Evolutionary conservation across 2,797 vertebrate species (phyloP).

Genomic region (Silurus aristotelis): DNA sequence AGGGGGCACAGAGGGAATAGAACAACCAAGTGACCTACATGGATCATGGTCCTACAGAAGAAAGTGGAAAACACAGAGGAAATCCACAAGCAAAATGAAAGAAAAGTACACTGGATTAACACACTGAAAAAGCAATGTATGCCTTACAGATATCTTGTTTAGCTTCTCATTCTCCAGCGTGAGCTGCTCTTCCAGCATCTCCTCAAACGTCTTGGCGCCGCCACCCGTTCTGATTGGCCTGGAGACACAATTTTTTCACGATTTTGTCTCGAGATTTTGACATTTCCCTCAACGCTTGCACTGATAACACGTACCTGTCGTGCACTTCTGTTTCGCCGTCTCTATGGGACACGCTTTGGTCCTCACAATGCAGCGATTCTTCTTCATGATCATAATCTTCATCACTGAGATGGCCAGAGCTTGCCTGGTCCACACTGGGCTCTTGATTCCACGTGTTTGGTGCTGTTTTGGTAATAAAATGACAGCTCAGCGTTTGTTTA

Average conservation of each 20-base stretch:
- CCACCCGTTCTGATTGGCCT: constrained; percentile 86
- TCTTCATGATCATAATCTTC: constrained; percentile 26
- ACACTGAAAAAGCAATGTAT: background rate
- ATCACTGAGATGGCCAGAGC: constrained; percentile 10
- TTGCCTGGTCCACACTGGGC: constrained; percentile 15
- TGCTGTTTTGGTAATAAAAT: constrained; percentile 42
- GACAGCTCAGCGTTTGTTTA: background rate
- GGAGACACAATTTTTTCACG: background rate
- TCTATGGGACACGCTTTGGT: constrained; percentile 24
- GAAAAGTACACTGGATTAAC: background rate
- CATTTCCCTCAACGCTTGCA: background rate
- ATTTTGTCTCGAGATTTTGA: background rate
- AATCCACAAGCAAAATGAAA: background rate
- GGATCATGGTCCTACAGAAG: background rate
- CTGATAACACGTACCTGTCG: constrained; percentile 65
- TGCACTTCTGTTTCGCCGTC: constrained; percentile 6
- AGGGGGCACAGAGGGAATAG: no score
- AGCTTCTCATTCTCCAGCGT: constrained; percentile 83
- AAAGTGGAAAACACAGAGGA: background rate
- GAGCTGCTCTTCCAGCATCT: constrained; percentile 91
- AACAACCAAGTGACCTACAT: background rate
- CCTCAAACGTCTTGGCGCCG: constrained; percentile 85
- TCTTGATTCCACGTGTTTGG: constrained; percentile 45
- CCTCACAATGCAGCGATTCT: constrained; percentile 21
- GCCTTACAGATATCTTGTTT: constrained; percentile 55